Percentiles rank a stretch among this genome's conserved stretches.
Evolutionary conservation across 2,797 vertebrate species (phyloP).

Genomic region (Vipera ursinii): DNA sequence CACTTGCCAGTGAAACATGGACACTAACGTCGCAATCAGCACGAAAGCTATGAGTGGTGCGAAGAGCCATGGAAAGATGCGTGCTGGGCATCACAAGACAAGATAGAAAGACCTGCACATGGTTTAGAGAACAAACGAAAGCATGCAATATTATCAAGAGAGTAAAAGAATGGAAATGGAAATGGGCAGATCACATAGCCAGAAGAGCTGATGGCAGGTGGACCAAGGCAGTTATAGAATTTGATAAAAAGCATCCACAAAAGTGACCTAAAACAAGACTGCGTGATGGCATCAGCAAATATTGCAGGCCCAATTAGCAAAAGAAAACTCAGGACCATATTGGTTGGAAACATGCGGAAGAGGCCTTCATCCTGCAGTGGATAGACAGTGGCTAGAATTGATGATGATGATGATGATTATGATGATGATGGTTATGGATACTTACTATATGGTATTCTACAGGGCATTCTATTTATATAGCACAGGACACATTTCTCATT

Average conservation of each 20-base stretch:
- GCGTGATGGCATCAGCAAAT: background rate
- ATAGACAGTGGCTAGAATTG: background rate
- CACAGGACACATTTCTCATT: background rate
- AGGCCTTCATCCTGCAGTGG: background rate
- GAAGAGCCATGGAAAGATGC: too few species aligned
- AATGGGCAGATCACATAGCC: background rate
- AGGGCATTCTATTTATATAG: background rate
- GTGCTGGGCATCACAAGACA: too few species aligned
- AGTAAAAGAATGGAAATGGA: background rate
- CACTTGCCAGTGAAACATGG: too few species aligned
- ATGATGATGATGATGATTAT: background rate
- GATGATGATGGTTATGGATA: background rate
- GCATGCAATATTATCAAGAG: too few species aligned
- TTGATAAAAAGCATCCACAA: background rate
- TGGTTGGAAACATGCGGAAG: background rate
- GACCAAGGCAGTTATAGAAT: background rate
- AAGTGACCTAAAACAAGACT: background rate
- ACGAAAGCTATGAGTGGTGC: too few species aligned
- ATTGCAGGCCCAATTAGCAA: background rate
- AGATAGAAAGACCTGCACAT: too few species aligned
- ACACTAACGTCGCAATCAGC: too few species aligned
- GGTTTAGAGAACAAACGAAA: too few species aligned
- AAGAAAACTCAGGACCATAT: background rate
- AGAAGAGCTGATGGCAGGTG: background rate
- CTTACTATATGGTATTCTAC: background rate